phyloP scores from a whole-genome alignment of 2,797 vertebrate species.

The Nothura maculosa region DNA sequence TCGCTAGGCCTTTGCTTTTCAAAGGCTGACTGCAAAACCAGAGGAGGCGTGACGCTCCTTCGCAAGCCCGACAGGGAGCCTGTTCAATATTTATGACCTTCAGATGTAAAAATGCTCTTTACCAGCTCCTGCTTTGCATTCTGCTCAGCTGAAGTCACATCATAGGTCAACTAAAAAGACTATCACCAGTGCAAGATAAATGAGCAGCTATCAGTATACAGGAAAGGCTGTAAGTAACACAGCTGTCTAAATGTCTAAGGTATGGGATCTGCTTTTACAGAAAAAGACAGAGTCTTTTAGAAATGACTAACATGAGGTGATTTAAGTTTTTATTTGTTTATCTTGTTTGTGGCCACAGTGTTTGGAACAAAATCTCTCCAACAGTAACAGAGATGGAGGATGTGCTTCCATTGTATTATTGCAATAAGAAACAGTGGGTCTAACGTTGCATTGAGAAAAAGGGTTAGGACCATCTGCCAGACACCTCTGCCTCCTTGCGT shows the following conservation, averaged over 20 bases:
- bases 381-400: not conserved
- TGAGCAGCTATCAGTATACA: constrained; percentile 34
- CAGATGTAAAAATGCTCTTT: constrained; percentile 58
- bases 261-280: not conserved
- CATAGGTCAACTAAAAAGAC: constrained; percentile 49
- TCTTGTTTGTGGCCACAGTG: not conserved
- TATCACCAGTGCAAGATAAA: constrained; percentile 46
- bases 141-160: constrained; percentile 38
- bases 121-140: constrained; percentile 65
- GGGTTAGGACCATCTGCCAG: not conserved
- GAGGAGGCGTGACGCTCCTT: not conserved
- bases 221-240: not conserved
- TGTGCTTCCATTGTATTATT: not conserved
- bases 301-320: not conserved
- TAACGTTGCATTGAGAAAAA: not conserved
- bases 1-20: constrained; percentile 23
- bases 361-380: not conserved
- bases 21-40: constrained; percentile 26
- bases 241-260: not conserved
- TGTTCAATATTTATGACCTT: constrained; percentile 72
- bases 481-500: fast-evolving
- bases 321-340: not conserved
- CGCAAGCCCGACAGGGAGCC: constrained; percentile 8
- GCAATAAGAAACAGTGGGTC: not conserved
- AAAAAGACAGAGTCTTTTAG: not conserved